Conservation (phyloP, 2,888 invertebrate genomes). For the Coecobrya sp. region DNA sequence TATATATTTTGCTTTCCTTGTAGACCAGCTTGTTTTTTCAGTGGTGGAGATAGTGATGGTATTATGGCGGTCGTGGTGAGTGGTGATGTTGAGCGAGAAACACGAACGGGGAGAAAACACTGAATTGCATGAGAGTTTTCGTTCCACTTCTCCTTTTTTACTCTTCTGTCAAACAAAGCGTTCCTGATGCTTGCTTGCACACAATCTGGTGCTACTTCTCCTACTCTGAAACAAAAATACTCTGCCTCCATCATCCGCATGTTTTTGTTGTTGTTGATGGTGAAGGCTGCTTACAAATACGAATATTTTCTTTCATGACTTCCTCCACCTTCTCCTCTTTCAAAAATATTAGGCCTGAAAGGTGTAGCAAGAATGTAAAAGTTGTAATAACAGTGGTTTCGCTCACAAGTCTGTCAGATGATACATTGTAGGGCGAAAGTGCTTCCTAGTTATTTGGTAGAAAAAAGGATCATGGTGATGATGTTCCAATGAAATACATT, state of each 20-base stretch:
- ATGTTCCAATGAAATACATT: conserved; percentile 45
- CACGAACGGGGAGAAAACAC: background rate
- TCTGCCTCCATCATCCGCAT: background rate
- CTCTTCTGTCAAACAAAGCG: conserved; percentile 22
- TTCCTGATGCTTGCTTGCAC: conserved; percentile 35
- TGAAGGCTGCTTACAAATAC: conserved; percentile 11
- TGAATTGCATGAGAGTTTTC: conserved; percentile 66
- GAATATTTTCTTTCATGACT: conserved; percentile 54
- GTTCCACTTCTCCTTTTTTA: conserved; percentile 39
- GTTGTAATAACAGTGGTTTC: background rate
- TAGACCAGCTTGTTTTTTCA: background rate
- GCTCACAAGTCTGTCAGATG: background rate
- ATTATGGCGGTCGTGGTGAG: conserved; percentile 37
- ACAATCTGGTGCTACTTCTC: conserved; percentile 53
- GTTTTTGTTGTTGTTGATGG: conserved; percentile 13
- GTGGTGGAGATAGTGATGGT: conserved; percentile 43
- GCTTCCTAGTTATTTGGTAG: background rate
- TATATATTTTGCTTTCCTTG: background rate
- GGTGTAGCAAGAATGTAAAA: background rate
- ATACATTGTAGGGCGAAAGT: conserved; percentile 29
- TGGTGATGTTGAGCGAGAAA: conserved; percentile 25
- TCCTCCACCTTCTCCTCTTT: conserved; percentile 29
- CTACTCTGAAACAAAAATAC: conserved; percentile 18
- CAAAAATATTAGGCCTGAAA: background rate
- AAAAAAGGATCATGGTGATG: conserved; percentile 11